These are phyloP conservation scores for Cheilosia urbana DNA, from an alignment of 2,888 invertebrate species.

Conservation along the genomic window DNA sequence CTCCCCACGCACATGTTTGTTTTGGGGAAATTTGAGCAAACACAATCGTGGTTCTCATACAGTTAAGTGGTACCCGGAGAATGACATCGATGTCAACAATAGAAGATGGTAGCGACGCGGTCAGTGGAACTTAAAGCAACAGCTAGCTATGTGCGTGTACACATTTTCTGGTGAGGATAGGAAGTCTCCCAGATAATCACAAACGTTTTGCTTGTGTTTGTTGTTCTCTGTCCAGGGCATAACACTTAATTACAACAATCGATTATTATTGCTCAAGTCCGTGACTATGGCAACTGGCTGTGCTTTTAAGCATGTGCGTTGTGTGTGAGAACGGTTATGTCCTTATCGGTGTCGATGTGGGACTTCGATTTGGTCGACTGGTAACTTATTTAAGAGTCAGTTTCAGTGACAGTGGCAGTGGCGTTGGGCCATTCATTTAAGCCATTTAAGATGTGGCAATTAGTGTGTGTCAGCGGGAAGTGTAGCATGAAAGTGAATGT, in stretches of 20 bases:
- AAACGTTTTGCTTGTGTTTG: background rate
- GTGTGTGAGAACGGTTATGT: constrained; percentile 20
- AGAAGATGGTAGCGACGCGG: no score
- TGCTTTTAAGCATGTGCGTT: constrained; percentile 1
- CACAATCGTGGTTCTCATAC: background rate
- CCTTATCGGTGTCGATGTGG: constrained; percentile 15
- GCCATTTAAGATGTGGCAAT: background rate
- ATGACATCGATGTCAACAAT: constrained; percentile 12
- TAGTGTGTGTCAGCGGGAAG: background rate
- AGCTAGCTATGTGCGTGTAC: no score
- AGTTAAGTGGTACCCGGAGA: background rate
- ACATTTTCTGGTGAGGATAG: no score
- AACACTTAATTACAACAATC: constrained; percentile 60
- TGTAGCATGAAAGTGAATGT: background rate
- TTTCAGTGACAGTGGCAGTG: background rate
- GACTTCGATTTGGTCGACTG: background rate
- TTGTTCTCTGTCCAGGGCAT: constrained; percentile 19
- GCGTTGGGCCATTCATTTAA: background rate
- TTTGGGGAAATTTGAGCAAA: constrained; percentile 35
- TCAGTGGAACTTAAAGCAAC: no score
- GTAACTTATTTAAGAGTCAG: background rate
- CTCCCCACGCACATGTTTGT: constrained; percentile 3
- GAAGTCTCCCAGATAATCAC: background rate
- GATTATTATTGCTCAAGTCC: constrained; percentile 40
- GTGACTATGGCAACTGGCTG: background rate